These are phyloP conservation scores for Archilochus colubris DNA, from an alignment of 2,113 vertebrate genomes.

Conservation along the genomic window DNA sequence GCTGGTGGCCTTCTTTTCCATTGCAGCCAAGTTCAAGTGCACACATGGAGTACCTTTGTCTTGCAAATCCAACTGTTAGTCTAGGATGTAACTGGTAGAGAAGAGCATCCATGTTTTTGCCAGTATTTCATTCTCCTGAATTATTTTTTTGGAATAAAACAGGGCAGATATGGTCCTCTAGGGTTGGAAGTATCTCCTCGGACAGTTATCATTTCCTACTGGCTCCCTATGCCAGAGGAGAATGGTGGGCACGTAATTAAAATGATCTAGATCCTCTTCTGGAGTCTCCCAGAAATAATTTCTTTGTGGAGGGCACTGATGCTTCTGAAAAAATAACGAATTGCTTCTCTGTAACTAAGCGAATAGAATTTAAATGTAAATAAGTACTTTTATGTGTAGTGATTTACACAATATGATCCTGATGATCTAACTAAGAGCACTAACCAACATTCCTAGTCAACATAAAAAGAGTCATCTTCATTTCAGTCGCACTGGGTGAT, in stretches of 20 bases:
- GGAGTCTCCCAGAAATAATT: not conserved
- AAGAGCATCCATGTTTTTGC: not conserved
- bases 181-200: not conserved
- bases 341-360: not conserved
- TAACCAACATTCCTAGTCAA: not conserved
- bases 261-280: not conserved
- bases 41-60: fast-evolving
- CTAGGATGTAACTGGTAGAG: not conserved
- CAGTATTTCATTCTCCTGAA: not conserved
- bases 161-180: not conserved
- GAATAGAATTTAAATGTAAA: not conserved
- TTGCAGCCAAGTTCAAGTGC: not conserved
- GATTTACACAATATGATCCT: not conserved
- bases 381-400: not conserved
- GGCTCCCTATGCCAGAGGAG: fast-evolving
- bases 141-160: not conserved
- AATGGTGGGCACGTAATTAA: not conserved
- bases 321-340: fast-evolving
- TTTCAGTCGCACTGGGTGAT: not conserved
- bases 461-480: not conserved
- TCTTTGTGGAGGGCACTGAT: not conserved
- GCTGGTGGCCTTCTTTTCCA: not conserved
- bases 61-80: not conserved
- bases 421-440: not conserved
- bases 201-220: not conserved